Evolutionary conservation across 2,888 invertebrate species (phyloP), one percentile per base, ranked within the genome.

Genomic region (Amphimallon solstitiale): DNA sequence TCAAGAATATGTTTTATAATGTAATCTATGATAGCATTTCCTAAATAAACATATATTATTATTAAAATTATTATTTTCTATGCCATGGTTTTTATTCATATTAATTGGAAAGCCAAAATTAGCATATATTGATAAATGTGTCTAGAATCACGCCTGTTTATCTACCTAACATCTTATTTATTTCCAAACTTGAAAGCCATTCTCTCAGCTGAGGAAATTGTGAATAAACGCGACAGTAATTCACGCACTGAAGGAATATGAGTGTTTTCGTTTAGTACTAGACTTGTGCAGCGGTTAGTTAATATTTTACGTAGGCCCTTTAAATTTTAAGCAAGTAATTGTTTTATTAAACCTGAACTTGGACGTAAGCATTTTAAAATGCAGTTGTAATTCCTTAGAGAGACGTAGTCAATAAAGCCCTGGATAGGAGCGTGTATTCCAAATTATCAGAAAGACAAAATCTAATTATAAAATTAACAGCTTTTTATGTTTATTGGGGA

Each of bases 221-320:
- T 70, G 72, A 72, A 76, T 76, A 76, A 76, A 75, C 73, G 74
- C 72, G 69, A 72, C 74, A 68, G 74, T 76, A 75, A 75, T 72
- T 76, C 73, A 76, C 70, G 66, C 69, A 68, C 68, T 71, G 70
- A 29, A 35, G 19, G 23, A 23, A 29, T 23, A 34, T 23, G 21
- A 2, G 45, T 45, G 17, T 23, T 48, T 14, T 14, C 29, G 29
- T 7, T n/a, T 23, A 23, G 12, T 14, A 9, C 48, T 7, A 43
- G 7, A 48, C 43, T 43, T 43, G 15, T 15, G 56, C 12, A 7
- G 34, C 19, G 45, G 40, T 59, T 35, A 37, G 54, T 64, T 64
- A 54, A 64, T 64, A 64, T 64, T 64, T 54, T 43, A 64, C 34
- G 45, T 2, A n/a, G 49, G 35, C 17, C 21, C 40, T 14, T 40